A percentile compares a stretch with the other conserved stretches of the same genome.
phyloP scores from a whole-genome alignment of 2,113 vertebrate genomes.

The Crotalus viridis region DNA sequence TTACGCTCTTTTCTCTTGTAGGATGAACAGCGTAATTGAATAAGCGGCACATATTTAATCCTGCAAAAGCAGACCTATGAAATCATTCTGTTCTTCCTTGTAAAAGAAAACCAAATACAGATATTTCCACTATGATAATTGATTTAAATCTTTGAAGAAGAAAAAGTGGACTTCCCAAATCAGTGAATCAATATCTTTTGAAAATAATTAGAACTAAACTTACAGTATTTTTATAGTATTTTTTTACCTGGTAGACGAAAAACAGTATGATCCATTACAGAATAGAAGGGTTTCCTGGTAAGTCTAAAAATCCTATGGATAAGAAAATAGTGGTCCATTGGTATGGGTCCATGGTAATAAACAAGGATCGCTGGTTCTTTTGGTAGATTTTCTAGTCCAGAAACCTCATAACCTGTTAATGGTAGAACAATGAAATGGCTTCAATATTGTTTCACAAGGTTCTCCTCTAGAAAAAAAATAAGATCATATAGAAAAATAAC shows the following conservation, averaged over 20 bases:
- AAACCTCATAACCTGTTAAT: neutral
- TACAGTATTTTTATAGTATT: neutral
- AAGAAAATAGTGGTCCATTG: neutral
- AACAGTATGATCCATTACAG: neutral
- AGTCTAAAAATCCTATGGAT: neutral
- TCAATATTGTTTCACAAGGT: neutral
- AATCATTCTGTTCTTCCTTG: neutral
- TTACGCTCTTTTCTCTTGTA: neutral
- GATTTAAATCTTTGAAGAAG: neutral
- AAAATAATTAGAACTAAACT: neutral
- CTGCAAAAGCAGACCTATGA: neutral
- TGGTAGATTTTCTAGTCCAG: neutral
- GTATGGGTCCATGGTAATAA: neutral
- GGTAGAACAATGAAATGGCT: neutral
- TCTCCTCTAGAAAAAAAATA: neutral
- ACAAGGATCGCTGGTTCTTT: neutral
- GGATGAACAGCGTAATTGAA: neutral
- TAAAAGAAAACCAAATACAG: neutral
- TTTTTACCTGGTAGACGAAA: neutral
- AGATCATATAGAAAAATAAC: neutral
- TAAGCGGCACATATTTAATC: fast-evolving
- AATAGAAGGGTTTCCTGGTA: neutral
- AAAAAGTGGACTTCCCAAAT: neutral
- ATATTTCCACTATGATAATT: neutral
- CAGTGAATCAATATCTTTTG: neutral